Percentiles rank a stretch among this genome's conserved stretches.
phyloP scores from a whole-genome alignment of 2,113 vertebrate genomes.

The Chionis minor region DNA sequence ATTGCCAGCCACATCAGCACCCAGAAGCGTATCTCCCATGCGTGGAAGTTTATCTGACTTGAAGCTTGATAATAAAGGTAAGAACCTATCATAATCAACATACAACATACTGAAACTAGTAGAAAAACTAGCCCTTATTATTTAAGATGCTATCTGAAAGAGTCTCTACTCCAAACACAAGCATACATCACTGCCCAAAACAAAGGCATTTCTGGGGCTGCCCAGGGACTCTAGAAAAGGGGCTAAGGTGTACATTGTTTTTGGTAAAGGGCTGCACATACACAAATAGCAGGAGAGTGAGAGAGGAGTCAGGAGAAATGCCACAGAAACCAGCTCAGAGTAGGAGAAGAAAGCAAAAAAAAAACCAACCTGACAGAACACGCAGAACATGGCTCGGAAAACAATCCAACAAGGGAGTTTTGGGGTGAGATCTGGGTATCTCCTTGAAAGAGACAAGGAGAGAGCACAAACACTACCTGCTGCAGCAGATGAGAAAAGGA shows the following conservation, averaged over 20 bases:
- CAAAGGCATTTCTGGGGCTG: background rate
- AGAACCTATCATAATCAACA: background rate
- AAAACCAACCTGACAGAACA: background rate
- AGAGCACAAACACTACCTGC: background rate
- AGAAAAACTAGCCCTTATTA: background rate
- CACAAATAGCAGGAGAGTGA: background rate
- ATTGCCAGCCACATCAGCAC: background rate
- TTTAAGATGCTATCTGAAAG: background rate
- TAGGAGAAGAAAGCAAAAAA: background rate
- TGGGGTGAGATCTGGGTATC: background rate
- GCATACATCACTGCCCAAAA: background rate
- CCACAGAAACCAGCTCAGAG: background rate
- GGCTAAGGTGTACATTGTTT: background rate
- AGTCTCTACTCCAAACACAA: background rate
- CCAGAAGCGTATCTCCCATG: background rate
- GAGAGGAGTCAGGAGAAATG: background rate
- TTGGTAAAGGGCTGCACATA: background rate
- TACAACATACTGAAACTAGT: background rate
- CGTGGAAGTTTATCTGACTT: background rate
- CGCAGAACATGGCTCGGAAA: background rate
- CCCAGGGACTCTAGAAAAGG: background rate
- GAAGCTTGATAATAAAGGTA: background rate
- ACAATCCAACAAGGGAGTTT: background rate
- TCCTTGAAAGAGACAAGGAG: background rate
- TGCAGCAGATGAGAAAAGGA: background rate